Evolutionary conservation across 2,888 invertebrate genomes (phyloP).

Genomic region (Xestoiulus laeticollis): DNA sequence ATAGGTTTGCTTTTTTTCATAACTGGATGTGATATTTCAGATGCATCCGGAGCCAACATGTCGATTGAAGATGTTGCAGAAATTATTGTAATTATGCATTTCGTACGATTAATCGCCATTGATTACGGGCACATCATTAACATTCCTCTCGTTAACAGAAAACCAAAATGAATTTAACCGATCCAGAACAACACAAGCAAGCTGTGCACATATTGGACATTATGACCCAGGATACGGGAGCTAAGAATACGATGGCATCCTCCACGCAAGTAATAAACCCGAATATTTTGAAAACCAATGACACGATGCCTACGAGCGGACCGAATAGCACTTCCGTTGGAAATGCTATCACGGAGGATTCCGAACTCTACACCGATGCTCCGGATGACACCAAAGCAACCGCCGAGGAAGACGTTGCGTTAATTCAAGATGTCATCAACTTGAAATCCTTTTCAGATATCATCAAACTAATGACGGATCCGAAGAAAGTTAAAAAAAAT

Average conservation of each 20-base stretch:
- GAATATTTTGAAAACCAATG: background rate
- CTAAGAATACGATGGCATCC: background rate
- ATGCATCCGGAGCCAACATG: conserved; percentile 50
- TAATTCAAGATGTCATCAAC: background rate
- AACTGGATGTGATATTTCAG: conserved; percentile 19
- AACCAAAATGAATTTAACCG: conserved; percentile 50
- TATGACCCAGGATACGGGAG: conserved; percentile 44
- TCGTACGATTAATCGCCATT: background rate
- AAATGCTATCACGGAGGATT: background rate
- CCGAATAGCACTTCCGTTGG: background rate
- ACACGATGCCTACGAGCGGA: background rate
- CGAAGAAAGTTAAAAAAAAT: background rate
- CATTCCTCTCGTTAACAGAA: conserved; percentile 8
- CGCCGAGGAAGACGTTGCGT: background rate
- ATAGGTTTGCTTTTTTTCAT: background rate
- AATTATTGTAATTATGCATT: conserved; percentile 40
- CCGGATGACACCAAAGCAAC: background rate
- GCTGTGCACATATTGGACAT: conserved; percentile 27
- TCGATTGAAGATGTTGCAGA: background rate
- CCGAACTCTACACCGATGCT: background rate
- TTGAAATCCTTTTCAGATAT: conserved; percentile 31
- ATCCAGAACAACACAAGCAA: conserved; percentile 52
- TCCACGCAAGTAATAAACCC: background rate
- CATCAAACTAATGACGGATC: conserved; percentile 45
- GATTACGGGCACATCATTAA: background rate